phyloP scores from a whole-genome alignment of 2,113 vertebrate genomes.

The Triplophysa siluroides region DNA sequence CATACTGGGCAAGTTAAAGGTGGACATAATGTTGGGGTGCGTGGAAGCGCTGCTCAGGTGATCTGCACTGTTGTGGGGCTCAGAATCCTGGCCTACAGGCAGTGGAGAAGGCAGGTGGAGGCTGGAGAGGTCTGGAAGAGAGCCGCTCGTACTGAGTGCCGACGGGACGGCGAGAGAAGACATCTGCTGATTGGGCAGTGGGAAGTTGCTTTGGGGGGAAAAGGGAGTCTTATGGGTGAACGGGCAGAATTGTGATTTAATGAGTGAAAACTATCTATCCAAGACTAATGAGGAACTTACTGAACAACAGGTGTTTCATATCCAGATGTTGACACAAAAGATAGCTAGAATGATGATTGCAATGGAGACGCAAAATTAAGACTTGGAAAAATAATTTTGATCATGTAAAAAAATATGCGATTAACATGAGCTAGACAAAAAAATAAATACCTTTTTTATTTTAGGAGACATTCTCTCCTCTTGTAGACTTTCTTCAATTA shows the following conservation, averaged over 20 bases:
- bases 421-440: neutral
- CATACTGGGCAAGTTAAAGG: slow-evolving; percentile 44
- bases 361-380: neutral
- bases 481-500: slow-evolving; percentile 75
- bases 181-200: slow-evolving; percentile 72
- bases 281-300: slow-evolving; percentile 66
- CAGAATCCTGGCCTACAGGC: slow-evolving; percentile 72
- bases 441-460: slow-evolving; percentile 73
- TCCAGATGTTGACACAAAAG: slow-evolving; percentile 69
- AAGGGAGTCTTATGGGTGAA: neutral
- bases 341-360: slow-evolving; percentile 42
- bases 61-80: slow-evolving; percentile 72
- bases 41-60: slow-evolving; percentile 70
- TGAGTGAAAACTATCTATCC: neutral
- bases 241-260: neutral
- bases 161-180: slow-evolving; percentile 65
- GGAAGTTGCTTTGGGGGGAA: slow-evolving; percentile 65
- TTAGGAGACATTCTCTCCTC: slow-evolving; percentile 73
- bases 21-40: slow-evolving; percentile 2
- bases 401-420: neutral
- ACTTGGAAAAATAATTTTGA: too few relatives aligned
- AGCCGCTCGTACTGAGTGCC: slow-evolving; percentile 77
- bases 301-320: slow-evolving; percentile 80
- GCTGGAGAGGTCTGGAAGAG: slow-evolving; percentile 80
- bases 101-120: slow-evolving; percentile 78